Percentiles rank a stretch among this genome's conserved stretches.
phyloP scores from a whole-genome alignment of 2,113 vertebrate genomes.

The Spilogale gracilis region DNA sequence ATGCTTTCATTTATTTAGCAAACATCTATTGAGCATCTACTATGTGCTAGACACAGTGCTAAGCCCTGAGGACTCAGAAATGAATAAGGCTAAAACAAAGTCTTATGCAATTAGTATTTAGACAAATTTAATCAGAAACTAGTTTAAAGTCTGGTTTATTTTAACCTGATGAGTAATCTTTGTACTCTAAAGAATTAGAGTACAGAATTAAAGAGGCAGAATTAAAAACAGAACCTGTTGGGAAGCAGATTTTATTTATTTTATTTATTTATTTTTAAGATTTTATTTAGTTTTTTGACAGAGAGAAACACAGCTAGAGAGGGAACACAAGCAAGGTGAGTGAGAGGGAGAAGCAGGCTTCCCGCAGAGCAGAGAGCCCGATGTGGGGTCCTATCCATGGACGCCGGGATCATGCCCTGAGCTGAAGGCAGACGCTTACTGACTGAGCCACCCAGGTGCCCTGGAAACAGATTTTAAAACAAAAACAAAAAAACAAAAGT shows the following conservation, averaged over 20 bases:
- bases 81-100: neutral
- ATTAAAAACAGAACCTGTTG: slow-evolving; percentile 41
- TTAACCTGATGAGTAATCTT: neutral
- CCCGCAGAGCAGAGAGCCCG: too few species aligned
- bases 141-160: slow-evolving; percentile 12
- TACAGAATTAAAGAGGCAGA: neutral
- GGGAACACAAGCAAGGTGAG: too few species aligned
- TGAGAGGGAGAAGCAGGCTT: too few species aligned
- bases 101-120: neutral
- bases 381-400: too few species aligned
- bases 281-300: too few species aligned
- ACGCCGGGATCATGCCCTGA: too few species aligned
- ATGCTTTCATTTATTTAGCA: slow-evolving; percentile 45
- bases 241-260: neutral
- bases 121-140: slow-evolving; percentile 22
- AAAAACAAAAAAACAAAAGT: slow-evolving; percentile 17
- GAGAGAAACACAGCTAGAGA: too few species aligned
- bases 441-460: too few species aligned
- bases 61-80: neutral
- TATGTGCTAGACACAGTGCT: neutral
- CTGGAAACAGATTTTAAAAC: slow-evolving; percentile 25
- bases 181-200: neutral
- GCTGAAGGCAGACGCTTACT: too few species aligned
- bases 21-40: slow-evolving; percentile 42
- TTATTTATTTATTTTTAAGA: too few species aligned